These are phyloP conservation scores for Hirtodrosophila confusa DNA, from an alignment of 2,888 invertebrate genomes.

Conservation along the genomic window DNA sequence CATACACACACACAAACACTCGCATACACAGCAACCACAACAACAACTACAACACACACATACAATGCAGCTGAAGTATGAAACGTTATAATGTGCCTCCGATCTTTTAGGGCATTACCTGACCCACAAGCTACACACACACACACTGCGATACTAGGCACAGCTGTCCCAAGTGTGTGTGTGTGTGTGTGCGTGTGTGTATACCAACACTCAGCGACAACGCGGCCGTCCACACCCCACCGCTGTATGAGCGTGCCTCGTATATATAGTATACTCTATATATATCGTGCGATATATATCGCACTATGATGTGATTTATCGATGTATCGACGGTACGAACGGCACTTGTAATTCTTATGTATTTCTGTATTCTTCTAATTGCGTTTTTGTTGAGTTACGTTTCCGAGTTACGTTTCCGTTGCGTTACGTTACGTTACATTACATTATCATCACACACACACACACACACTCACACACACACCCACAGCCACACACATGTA, in stretches of 20 bases:
- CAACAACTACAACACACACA: conserved; percentile 20
- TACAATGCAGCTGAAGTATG: conserved; percentile 26
- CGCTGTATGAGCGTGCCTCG: conserved; percentile 6
- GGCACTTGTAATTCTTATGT: conserved; percentile 68
- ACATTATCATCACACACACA: conserved; percentile 47
- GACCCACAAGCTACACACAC: conserved; percentile 39
- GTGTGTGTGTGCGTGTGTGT: background rate
- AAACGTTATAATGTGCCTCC: conserved; percentile 70
- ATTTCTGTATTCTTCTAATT: conserved; percentile 76
- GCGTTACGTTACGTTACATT: conserved; percentile 68
- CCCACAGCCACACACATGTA: conserved; percentile 15
- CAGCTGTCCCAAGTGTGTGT: no score
- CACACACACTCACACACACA: conserved; percentile 28
- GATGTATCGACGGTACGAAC: conserved; percentile 71
- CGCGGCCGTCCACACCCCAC: conserved; percentile 12
- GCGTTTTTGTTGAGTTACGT: conserved; percentile 79
- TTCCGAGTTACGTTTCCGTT: conserved; percentile 68
- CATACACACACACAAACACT: conserved; percentile 16
- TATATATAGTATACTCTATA: conserved; percentile 16
- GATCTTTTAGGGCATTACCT: conserved; percentile 77
- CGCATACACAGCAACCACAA: conserved; percentile 3
- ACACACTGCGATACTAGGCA: no score
- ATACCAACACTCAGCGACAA: conserved; percentile 14
- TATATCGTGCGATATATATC: conserved; percentile 17
- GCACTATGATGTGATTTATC: conserved; percentile 28